Evolutionary conservation across 2,888 invertebrate genomes (phyloP), one percentile per base, ranked within the genome.

Genomic region (Dryocosmus kuriphilus): DNA sequence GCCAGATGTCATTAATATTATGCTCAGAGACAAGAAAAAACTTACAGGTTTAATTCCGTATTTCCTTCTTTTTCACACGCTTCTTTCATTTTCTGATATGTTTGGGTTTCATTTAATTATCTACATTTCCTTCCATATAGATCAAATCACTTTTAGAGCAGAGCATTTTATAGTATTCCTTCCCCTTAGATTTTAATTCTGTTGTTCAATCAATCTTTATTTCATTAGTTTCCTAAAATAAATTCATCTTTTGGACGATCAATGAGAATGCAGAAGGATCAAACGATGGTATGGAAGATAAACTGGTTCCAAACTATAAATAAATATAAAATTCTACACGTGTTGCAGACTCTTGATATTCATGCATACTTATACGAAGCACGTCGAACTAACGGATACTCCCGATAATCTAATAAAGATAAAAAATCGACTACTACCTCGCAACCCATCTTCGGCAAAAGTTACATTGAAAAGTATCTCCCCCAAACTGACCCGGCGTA

Each of bases 361-460:
- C 88, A 87, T 87, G 84, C 85, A 84, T 83, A 83, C 85, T 87
- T 86, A 87, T 87, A 83, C 85, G 80, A 82, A 84, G 86, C 88
- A 89, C 88, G 87, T 88, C 85, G 85, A 86, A 85, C 88, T 89
- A 89, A 89, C 88, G 86, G 88, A 84, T 87, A 83, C 84, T 86
- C 83, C 82, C 87, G n/a, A n/a, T 86, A 89, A 90, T 90, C 89
- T 90, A 90, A 90, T 91, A 90, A 90, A 89, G 89, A 91, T 90
- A 91, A 91, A 91, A 91, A 90, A 90, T 86, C 85, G 84, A 85
- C 86, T 85, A 82, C 80, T 81, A 80, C 85, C 84, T 80, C 83
- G 81, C 81, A 78, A 78, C 77, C 63, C 76, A 74, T 80, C 81
- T 78, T 76, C 75, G 78, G 73, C 78, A 81, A 84, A 85, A 85